Base-by-base conservation (phyloP, 2,113 vertebrate species). In the Butorides virescens region DNA sequence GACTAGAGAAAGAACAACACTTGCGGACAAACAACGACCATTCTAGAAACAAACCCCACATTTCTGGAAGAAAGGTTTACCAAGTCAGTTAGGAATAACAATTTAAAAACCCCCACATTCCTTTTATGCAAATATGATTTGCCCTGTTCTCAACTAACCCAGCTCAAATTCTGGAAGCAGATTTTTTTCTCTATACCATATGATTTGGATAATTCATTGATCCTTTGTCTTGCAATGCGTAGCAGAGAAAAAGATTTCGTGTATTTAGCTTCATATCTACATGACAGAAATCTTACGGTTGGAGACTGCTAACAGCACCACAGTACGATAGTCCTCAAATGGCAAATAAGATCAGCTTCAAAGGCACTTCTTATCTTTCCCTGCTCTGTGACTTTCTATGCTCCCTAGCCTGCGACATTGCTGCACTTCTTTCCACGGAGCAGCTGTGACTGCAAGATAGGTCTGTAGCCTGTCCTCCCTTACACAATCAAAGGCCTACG, bases 401-500 rank as follows among this genome's bases (percentile, higher is more conserved):
- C 18, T 83, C 53, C 49, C 37, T 29, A 55, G 55, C 15, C 55
- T 42, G 37, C 46, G 42, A 19, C 21, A 56, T 9, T 19, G 25
- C 67, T 36, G 23, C 13, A 13, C 42, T 53, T 68, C 71, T 73
- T 63, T 39, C 78, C 62, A 58, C 34, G 86, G 44, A 82, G 9
- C n/a, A 46, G 5, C 74, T 90, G 58, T 30, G 67, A 46, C 39
- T 34, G 39, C 44, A 20, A 30, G 26, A 37, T 7, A 78, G 36
- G 20, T n/a, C 49, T 68, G 58, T 15, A 82, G 46, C 15, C 46
- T 66, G 21, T 53, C 25, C 47, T 67, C n/a, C 47, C 20, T 55
- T 36, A 37, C 29, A 44, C n/a, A 81, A 22, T 10, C 32, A 27
- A 20, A 46, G 15, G 25, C 19, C 49, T 30, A 11, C 0, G 0